These are phyloP conservation scores for Drosophila gunungcola DNA, from an alignment of 1,140 invertebrate genomes.

Conservation along the genomic window DNA sequence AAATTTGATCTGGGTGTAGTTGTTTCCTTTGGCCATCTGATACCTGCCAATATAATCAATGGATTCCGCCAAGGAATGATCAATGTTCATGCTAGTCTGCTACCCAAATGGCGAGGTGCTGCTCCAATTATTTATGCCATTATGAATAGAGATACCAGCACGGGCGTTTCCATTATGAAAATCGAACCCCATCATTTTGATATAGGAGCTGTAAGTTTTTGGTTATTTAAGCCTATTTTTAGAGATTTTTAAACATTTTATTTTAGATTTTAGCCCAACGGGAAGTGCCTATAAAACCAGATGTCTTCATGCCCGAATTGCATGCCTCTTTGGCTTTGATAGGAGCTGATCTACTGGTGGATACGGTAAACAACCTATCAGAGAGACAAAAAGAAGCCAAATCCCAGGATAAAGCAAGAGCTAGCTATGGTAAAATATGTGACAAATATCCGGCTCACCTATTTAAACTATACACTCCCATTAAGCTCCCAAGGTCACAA, in stretches of 20 bases:
- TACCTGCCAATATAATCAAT: constrained; percentile 88
- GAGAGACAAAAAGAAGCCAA: constrained; percentile 86
- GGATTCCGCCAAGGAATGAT: constrained; percentile 92
- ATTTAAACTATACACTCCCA: not conserved
- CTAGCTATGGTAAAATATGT: constrained; percentile 88
- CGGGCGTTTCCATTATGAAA: constrained; percentile 95
- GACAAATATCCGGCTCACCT: constrained; percentile 20
- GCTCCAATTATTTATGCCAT: constrained; percentile 86
- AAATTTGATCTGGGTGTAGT: constrained; percentile 89
- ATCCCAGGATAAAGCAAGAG: constrained; percentile 87
- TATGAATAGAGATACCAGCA: constrained; percentile 91
- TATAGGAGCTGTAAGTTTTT: constrained; percentile 87
- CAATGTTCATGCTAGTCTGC: constrained; percentile 95
- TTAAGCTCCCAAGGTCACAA: constrained; percentile 89
- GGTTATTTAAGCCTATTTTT: not conserved
- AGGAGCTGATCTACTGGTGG: constrained; percentile 89
- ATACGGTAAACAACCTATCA: constrained; percentile 88
- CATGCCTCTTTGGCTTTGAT: constrained; percentile 88
- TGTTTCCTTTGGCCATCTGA: constrained; percentile 90
- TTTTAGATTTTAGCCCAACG: constrained; percentile 89
- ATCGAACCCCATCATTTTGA: constrained; percentile 95
- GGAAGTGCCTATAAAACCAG: constrained; percentile 86
- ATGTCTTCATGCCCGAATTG: constrained; percentile 89
- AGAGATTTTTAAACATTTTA: not conserved
- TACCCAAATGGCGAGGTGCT: constrained; percentile 97